phyloP scores from a whole-genome alignment of 2,888 invertebrate species.

The Acronicta alni region DNA sequence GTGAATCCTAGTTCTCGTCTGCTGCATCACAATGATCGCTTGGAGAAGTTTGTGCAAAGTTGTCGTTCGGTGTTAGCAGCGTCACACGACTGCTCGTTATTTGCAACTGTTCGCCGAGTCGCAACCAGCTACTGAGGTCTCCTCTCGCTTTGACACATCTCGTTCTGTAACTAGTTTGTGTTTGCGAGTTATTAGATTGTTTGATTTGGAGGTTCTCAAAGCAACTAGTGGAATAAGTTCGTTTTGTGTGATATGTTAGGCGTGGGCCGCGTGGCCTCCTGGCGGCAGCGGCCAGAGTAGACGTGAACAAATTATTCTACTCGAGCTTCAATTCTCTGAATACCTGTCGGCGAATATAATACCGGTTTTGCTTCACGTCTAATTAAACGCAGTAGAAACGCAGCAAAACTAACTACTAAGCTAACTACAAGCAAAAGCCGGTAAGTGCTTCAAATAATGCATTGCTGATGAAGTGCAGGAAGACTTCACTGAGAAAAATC shows the following conservation, averaged over 20 bases:
- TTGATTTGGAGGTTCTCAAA: background rate
- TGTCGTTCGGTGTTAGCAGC: constrained; percentile 15
- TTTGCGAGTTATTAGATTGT: background rate
- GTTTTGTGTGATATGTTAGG: background rate
- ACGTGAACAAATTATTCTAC: no score
- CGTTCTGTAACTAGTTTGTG: constrained; percentile 5
- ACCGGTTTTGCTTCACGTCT: no score
- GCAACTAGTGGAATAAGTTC: background rate
- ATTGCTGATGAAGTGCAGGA: constrained; percentile 27
- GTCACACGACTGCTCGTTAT: constrained; percentile 23
- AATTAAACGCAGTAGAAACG: no score
- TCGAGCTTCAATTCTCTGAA: no score
- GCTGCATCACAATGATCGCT: constrained; percentile 36
- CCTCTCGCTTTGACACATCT: constrained; percentile 11
- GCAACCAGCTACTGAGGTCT: background rate
- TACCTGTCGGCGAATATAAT: no score
- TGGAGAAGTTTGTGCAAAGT: constrained; percentile 26
- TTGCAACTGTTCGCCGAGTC: constrained; percentile 23
- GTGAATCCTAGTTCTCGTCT: constrained; percentile 19
- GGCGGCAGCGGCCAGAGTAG: no score
- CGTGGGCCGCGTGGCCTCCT: no score
- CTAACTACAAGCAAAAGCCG: no score
- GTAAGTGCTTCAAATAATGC: constrained; percentile 54
- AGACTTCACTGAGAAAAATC: no score
- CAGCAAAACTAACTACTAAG: no score